Conservation (phyloP, 1,140 invertebrate species). For the Temnothorax longispinosus region DNA sequence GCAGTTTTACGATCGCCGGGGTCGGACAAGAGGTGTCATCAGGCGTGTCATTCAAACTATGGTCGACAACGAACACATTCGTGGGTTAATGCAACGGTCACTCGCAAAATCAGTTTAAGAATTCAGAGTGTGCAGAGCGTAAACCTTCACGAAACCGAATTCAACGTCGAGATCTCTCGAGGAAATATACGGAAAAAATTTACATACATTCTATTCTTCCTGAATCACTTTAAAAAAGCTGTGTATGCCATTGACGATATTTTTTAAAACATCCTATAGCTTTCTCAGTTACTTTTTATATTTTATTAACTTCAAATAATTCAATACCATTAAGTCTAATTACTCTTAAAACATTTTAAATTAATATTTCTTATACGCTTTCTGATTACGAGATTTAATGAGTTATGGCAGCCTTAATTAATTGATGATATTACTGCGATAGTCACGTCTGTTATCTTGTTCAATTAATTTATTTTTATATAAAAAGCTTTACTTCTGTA, state of each 20-base stretch:
- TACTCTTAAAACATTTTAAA: not conserved
- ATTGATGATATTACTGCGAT: not conserved
- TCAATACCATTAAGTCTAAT: not conserved
- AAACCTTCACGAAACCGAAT: not conserved
- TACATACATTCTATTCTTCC: not conserved
- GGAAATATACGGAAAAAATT: not conserved
- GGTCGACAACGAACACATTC: not conserved
- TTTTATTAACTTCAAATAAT: slow-evolving; percentile 3
- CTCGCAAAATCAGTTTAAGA: slow-evolving; percentile 1
- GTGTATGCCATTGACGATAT: not conserved
- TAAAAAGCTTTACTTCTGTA: not conserved
- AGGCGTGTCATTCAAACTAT: slow-evolving; percentile 15
- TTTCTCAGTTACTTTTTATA: no score
- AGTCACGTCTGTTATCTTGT: not conserved
- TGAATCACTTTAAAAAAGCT: not conserved
- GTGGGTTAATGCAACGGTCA: slow-evolving; percentile 24
- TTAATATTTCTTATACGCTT: not conserved
- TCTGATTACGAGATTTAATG: not conserved
- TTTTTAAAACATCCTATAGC: not conserved
- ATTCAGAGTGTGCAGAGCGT: not conserved
- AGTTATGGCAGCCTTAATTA: not conserved
- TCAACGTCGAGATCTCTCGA: not conserved
- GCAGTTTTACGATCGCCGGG: slow-evolving; percentile 43
- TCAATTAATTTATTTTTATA: not conserved
- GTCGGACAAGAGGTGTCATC: slow-evolving; percentile 42